Evolutionary conservation across 1,140 invertebrate genomes (phyloP).

Genomic region (Brachionus angularis): DNA sequence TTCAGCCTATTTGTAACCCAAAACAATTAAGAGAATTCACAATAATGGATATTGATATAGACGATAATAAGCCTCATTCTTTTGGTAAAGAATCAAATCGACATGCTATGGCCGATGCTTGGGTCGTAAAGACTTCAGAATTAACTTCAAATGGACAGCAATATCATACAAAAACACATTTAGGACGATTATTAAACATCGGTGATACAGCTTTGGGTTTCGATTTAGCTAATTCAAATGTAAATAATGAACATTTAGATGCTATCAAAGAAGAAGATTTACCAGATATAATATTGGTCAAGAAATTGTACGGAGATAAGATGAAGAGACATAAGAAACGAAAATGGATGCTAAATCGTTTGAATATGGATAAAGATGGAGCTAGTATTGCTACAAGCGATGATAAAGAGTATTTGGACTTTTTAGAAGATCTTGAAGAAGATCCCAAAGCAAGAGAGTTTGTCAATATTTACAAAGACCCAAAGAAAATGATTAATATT

Average conservation of each 20-base stretch:
- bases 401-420: conserved; percentile 81
- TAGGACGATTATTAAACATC: conserved; percentile 85
- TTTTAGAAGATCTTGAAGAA: conserved; percentile 94
- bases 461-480: conserved; percentile 69
- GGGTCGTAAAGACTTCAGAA: conserved; percentile 83
- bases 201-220: conserved; percentile 88
- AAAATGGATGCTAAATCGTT: conserved; percentile 85
- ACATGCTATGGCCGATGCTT: conserved; percentile 86
- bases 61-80: conserved; percentile 64
- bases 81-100: conserved; percentile 53
- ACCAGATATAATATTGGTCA: conserved; percentile 86
- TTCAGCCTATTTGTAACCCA: conserved; percentile 77
- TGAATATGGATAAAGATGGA: conserved; percentile 63
- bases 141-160: conserved; percentile 68
- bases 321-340: conserved; percentile 68
- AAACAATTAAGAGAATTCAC: conserved; percentile 87
- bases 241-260: conserved; percentile 83
- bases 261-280: conserved; percentile 66
- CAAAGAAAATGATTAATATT: background rate
- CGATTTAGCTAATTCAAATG: conserved; percentile 78
- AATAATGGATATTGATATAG: conserved; percentile 87
- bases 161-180: conserved; percentile 69
- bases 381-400: conserved; percentile 65
- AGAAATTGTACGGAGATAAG: conserved; percentile 80
- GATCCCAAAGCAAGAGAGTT: conserved; percentile 79